These are phyloP conservation scores for Drosophila meridiana DNA, from an alignment of 2,888 invertebrate genomes.

Conservation along the genomic window DNA sequence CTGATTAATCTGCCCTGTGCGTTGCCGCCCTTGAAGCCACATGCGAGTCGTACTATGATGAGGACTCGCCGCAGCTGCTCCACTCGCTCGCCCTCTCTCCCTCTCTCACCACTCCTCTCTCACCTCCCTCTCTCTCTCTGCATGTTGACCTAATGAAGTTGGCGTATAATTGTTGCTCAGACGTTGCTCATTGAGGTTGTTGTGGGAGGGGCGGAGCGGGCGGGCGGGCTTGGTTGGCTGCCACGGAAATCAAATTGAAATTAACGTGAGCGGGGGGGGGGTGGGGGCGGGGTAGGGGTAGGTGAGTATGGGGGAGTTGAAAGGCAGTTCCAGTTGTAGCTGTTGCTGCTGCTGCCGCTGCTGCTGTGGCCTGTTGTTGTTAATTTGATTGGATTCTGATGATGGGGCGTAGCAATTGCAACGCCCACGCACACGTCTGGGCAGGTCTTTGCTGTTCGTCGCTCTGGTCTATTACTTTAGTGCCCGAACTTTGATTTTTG, in stretches of 20 bases:
- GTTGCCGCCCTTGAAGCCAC: constrained; percentile 51
- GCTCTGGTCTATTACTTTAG: constrained; percentile 72
- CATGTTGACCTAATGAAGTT: constrained; percentile 84
- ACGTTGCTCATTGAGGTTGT: constrained; percentile 50
- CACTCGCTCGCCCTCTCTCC: background rate
- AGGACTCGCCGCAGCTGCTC: constrained; percentile 19
- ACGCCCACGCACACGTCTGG: constrained; percentile 82
- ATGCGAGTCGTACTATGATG: constrained; percentile 37
- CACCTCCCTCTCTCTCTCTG: background rate
- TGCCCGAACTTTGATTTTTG: constrained; percentile 76
- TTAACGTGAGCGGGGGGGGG: constrained; percentile 73
- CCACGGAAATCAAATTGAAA: constrained; percentile 84
- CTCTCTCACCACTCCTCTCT: background rate
- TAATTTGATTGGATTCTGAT: constrained; percentile 85
- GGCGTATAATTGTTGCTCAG: constrained; percentile 80
- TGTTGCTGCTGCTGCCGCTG: constrained; percentile 23
- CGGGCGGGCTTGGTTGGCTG: background rate
- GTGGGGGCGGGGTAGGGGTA: background rate
- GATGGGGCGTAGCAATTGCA: constrained; percentile 81
- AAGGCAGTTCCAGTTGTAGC: constrained; percentile 25
- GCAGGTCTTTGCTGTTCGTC: constrained; percentile 40
- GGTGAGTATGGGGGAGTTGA: constrained; percentile 1
- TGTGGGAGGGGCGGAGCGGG: constrained; percentile 21
- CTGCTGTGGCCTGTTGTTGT: constrained; percentile 78
- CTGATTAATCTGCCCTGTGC: constrained; percentile 82